These are phyloP conservation scores for Electrona antarctica DNA, from an alignment of 2,113 vertebrate genomes.

Conservation along the genomic window DNA sequence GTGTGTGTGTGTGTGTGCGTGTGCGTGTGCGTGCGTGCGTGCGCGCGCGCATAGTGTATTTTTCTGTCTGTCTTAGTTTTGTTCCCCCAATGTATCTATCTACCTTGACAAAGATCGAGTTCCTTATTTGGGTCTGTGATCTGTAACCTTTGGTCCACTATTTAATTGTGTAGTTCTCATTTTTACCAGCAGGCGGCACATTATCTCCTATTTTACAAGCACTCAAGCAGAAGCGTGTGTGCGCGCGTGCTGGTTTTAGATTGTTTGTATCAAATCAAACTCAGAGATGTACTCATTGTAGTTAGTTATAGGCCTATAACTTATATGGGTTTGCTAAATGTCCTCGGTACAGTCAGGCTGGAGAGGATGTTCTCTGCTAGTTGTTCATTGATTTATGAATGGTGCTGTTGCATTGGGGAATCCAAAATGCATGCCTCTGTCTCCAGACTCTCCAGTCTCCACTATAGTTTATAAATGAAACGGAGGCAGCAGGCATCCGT, in stretches of 20 bases:
- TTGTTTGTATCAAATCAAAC: no score
- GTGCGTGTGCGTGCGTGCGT: no score
- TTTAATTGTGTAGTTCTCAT: slow-evolving; percentile 77
- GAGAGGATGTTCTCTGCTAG: no score
- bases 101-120: no score
- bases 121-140: not conserved
- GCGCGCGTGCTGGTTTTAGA: slow-evolving; percentile 31
- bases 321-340: no score
- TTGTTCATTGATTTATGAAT: not conserved
- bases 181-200: slow-evolving; percentile 80
- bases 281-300: no score
- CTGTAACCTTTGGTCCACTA: slow-evolving; percentile 82
- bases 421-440: not conserved
- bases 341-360: no score
- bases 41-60: no score
- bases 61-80: no score
- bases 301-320: no score
- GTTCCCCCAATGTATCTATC: no score
- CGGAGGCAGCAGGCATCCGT: not conserved
- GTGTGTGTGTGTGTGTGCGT: no score
- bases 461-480: not conserved
- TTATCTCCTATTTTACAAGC: not conserved
- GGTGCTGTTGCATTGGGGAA: not conserved
- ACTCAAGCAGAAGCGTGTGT: not conserved
- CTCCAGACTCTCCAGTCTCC: not conserved